phyloP scores from a whole-genome alignment of 1,140 invertebrate genomes.

The Acromyrmex heyeri region DNA sequence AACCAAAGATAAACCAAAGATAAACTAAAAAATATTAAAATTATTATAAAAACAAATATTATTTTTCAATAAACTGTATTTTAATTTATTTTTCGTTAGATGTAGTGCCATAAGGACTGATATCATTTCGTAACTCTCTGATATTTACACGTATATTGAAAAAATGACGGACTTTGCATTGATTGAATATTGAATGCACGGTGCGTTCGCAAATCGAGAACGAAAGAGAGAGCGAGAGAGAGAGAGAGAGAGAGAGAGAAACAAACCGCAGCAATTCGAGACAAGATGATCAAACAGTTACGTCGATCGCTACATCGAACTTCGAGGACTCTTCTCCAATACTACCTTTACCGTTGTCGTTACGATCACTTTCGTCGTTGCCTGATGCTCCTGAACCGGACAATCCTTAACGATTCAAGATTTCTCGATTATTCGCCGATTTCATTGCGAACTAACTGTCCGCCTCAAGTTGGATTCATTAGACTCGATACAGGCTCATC shows the following conservation, averaged over 20 bases:
- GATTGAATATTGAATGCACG: conserved; percentile 22
- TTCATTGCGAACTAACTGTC: conserved; percentile 51
- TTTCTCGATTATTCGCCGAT: conserved; percentile 63
- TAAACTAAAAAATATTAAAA: too few relatives aligned
- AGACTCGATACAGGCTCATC: conserved; percentile 61
- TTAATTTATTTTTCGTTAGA: too few relatives aligned
- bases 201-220: conserved; percentile 11
- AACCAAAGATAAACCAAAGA: too few relatives aligned
- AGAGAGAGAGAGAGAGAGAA: neutral
- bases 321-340: conserved; percentile 48
- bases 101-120: neutral
- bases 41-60: too few relatives aligned
- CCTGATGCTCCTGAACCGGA: neutral
- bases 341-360: conserved; percentile 4
- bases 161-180: neutral
- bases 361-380: conserved; percentile 35
- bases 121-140: neutral
- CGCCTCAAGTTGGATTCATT: conserved; percentile 62
- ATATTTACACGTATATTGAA: neutral
- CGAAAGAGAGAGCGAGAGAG: neutral
- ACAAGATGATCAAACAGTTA: conserved; percentile 18
- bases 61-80: too few relatives aligned
- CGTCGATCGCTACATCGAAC: conserved; percentile 53
- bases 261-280: neutral
- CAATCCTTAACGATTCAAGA: conserved; percentile 27